Evolutionary conservation across 2,888 invertebrate genomes (phyloP).

Genomic region (Drosophila acutilabella): DNA sequence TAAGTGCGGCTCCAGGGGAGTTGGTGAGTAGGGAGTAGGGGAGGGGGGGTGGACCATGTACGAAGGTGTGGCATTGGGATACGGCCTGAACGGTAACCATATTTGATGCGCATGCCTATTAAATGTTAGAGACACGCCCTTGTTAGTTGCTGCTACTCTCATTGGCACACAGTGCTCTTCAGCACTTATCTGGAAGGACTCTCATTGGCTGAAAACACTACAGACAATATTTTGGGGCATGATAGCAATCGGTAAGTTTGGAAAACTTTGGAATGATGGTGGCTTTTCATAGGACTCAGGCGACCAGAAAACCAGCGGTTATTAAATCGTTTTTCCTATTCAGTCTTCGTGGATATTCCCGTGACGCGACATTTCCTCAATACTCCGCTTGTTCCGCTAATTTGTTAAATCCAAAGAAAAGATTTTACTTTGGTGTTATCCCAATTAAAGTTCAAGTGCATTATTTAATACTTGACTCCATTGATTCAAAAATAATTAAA

Average conservation of each 20-base stretch:
- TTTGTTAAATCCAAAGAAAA: background rate
- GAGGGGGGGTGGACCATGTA: background rate
- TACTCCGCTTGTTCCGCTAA: slow-evolving; percentile 22
- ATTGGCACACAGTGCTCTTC: slow-evolving; percentile 25
- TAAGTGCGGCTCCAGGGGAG: slow-evolving; percentile 1
- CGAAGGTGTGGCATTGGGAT: background rate
- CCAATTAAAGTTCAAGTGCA: slow-evolving; percentile 4
- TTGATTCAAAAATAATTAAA: no score
- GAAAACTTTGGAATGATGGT: slow-evolving; percentile 3
- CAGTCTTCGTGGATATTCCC: slow-evolving; percentile 57
- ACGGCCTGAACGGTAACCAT: background rate
- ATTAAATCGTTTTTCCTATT: slow-evolving; percentile 42
- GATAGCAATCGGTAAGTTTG: background rate
- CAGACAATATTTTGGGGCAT: slow-evolving; percentile 18
- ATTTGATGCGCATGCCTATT: slow-evolving; percentile 35
- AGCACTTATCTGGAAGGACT: no score
- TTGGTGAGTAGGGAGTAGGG: background rate
- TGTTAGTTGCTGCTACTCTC: background rate
- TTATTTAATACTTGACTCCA: no score
- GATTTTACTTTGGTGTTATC: slow-evolving; percentile 2
- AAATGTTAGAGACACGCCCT: slow-evolving; percentile 22
- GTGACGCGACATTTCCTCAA: slow-evolving; percentile 49
- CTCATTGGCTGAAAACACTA: no score
- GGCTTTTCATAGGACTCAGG: background rate
- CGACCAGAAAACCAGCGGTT: slow-evolving; percentile 7